A percentile compares a stretch with the other conserved stretches of the same genome.
These are phyloP conservation scores for Platycnemis pennipes DNA, from an alignment of 2,888 invertebrate species.

Conservation along the genomic window DNA sequence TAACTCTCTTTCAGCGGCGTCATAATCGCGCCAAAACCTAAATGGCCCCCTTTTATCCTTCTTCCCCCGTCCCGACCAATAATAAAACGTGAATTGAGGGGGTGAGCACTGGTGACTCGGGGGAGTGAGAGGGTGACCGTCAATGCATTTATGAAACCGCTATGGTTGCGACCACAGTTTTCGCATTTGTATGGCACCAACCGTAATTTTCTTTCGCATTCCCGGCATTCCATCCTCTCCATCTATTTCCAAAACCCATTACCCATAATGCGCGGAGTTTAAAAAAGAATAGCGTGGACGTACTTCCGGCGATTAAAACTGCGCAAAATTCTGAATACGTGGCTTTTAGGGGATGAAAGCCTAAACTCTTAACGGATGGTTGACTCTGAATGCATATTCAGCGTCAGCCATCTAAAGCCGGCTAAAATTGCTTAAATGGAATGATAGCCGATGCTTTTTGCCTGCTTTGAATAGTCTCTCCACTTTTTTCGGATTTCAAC, in stretches of 20 bases:
- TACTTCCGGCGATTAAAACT: conserved; percentile 65
- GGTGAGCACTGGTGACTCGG: background rate
- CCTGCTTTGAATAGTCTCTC: background rate
- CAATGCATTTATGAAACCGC: conserved; percentile 59
- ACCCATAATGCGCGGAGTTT: conserved; percentile 42
- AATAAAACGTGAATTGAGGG: conserved; percentile 45
- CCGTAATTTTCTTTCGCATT: conserved; percentile 52
- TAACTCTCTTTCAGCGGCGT: conserved; percentile 33
- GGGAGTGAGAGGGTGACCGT: background rate
- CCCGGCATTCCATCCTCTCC: conserved; percentile 37
- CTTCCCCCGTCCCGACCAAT: conserved; percentile 1
- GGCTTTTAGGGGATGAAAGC: conserved; percentile 45
- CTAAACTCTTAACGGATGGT: conserved; percentile 42
- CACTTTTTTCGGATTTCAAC: background rate
- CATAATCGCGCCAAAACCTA: conserved; percentile 45
- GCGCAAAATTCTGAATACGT: conserved; percentile 61
- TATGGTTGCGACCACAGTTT: conserved; percentile 55
- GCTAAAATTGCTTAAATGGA: conserved; percentile 28
- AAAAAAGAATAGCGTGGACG: background rate
- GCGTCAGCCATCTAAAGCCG: background rate
- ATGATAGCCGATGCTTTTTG: conserved; percentile 8
- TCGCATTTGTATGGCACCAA: conserved; percentile 38
- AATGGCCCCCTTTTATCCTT: conserved; percentile 19
- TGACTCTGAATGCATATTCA: conserved; percentile 46
- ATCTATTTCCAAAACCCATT: conserved; percentile 51